Base-by-base conservation (phyloP, 2,888 invertebrate species). In the Lepidocyrtinus sp. region DNA sequence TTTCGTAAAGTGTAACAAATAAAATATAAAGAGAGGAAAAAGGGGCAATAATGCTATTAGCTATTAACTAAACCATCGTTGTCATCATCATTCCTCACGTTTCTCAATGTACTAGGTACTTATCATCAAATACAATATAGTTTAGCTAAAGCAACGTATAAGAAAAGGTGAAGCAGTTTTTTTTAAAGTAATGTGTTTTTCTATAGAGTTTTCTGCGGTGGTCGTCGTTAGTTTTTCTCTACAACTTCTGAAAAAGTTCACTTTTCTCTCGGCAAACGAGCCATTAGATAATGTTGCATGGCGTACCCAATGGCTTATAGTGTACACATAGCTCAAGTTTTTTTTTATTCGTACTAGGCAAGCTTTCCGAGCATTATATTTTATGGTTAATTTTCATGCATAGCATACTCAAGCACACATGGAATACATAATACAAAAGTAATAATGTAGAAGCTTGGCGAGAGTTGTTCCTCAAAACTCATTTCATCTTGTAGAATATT, bases 31-130 rank as follows among this genome's bases (percentile, higher is more conserved):
- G 45, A 73, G 24, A 19, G 64, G 73, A 73, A 63, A 36, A 73
- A 17, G 22, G 64, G 36, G 63, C 63, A 73, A 73, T 50, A 45
- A 77, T 67, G 77, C 72, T 77, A 77, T 77, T 69, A 78, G 73
- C 73, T 69, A 78, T 78, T 78, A 78, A 73, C 62, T 78, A 78
- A 79, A 79, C 74, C 79, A 62, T 73, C 71, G 36, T 67, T 65
- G 55, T 77, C 70, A 64, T 65, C 61, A 73, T 73, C 71, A 36
- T 36, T 36, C 36, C 36, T 36, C 36, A 36, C 36, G 12, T 5
- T 7, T 12, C 36, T 36, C 36, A 12, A 12, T 36, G 12, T 62
- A 59, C 72, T 72, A 67, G 65, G 71, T 71, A 59, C 72, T 77
- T 77, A 71, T 72, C 71, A 64, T 72, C 71, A 63, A 68, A 61